Conservation (phyloP, 2,113 vertebrate species). For the Albula glossodonta region DNA sequence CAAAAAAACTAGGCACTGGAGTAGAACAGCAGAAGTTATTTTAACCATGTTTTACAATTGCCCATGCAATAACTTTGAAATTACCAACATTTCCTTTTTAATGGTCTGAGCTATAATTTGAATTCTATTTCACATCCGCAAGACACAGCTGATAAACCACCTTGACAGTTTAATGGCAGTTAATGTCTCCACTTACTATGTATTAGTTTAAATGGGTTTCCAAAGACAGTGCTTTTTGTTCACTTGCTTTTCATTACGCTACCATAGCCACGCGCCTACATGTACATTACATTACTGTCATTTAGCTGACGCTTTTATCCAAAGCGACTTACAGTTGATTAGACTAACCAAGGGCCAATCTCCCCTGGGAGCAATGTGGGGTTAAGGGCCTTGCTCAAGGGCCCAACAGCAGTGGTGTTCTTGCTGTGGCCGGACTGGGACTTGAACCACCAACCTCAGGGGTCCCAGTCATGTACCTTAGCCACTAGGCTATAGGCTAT, state of each 20-base stretch:
- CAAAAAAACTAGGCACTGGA: not conserved
- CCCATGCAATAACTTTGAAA: not conserved
- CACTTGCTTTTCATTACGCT: not conserved
- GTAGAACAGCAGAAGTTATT: not conserved
- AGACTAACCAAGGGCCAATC: too few relatives aligned
- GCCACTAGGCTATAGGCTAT: too few relatives aligned
- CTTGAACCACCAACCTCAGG: too few relatives aligned
- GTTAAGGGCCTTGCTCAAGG: too few relatives aligned
- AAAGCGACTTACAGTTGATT: too few relatives aligned
- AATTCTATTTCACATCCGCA: not conserved
- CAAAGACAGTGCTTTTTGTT: not conserved
- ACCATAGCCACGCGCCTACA: not conserved
- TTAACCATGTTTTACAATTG: not conserved
- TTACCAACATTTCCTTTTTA: not conserved
- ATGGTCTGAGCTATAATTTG: not conserved
- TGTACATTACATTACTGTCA: too few relatives aligned
- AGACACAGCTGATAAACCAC: not conserved
- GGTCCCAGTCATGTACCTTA: too few relatives aligned
- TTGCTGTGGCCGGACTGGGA: too few relatives aligned
- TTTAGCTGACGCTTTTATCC: too few relatives aligned
- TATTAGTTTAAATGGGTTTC: not conserved
- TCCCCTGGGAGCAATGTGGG: too few relatives aligned
- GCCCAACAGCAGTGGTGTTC: too few relatives aligned
- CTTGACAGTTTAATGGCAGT: conserved; percentile 1
- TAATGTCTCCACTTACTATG: not conserved